phyloP scores from a whole-genome alignment of 2,888 invertebrate species.

The Hyposoter didymator region DNA sequence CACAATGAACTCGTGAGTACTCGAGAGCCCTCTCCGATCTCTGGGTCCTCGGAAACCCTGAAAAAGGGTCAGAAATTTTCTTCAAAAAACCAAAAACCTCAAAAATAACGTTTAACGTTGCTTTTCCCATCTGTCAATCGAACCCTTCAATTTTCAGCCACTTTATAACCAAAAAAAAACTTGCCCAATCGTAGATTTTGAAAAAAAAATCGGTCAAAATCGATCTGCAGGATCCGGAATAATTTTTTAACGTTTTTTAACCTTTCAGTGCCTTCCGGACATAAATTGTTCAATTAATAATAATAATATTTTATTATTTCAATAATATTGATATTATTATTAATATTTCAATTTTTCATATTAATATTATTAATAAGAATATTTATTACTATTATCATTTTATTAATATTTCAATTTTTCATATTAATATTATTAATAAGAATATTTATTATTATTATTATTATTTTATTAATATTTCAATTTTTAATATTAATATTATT shows the following conservation, averaged over 20 bases:
- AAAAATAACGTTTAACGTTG: neutral
- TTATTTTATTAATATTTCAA: no score
- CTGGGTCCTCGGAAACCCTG: neutral
- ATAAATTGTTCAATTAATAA: no score
- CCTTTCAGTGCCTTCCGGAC: neutral
- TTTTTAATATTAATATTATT: no score
- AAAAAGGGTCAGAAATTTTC: neutral
- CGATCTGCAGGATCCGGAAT: no score
- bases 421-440: no score
- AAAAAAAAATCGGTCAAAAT: neutral
- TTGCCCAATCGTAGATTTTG: neutral
- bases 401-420: no score
- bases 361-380: no score
- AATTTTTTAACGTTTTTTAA: neutral
- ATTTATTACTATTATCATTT: no score
- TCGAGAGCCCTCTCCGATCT: neutral
- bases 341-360: no score
- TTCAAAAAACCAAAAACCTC: neutral
- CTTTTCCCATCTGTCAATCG: neutral
- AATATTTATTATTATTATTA: no score
- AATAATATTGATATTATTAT: no score
- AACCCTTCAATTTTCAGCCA: neutral
- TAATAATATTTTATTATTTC: no score
- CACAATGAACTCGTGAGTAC: conserved; percentile 69
- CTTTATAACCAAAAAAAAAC: neutral